Evolutionary conservation across 2,113 vertebrate genomes (phyloP), one percentile per base, ranked within the genome.

Genomic region (Dicentrarchus labrax): DNA sequence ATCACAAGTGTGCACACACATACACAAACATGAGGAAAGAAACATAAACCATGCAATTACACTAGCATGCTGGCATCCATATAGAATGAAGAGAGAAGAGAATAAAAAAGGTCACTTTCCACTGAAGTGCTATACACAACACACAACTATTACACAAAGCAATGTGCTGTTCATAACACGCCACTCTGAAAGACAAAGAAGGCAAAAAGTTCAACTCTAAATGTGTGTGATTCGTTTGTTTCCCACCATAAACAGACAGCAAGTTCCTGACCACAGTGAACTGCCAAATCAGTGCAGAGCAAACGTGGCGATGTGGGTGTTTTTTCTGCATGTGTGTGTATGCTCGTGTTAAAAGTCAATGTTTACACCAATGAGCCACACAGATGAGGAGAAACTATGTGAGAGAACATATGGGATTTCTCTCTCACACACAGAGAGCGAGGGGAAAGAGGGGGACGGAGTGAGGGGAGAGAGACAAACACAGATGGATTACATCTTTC

Each of bases 281-380:
- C 12, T 56, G 69, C 10, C 76, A 74, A 83, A 85, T 78, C 66
- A 69, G 41, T 19, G 48, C 24, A 70, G 19, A 78, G 78, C 64
- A 80, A 78, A 86, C 77, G 38, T 78, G 80, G 74, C 67, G 16
- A 48, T 75, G 75, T 72, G 57, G 45, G 72, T 59, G 51, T 70
- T 73, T 24, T 74, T 24, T 78, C 5, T 39, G 17, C 50, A 60
- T 73, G 50, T 53, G 59, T 64, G 10, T 43, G 19, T 30, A 39
- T 21, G 65, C 39, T 36, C 30, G 30, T 50, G 74, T 72, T 62
- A 57, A 71, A 82, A 85, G 68, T 72, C 60, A 73, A 76, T 80
- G 86, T 87, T 89, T 91, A 89, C 84, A 86, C 83, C 75, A 69
- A 78, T 65, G 78, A 91, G 84, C 48, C 76, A 77, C 75, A 60